Conservation (phyloP, 2,113 vertebrate species). For the Odocoileus hemionus region DNA sequence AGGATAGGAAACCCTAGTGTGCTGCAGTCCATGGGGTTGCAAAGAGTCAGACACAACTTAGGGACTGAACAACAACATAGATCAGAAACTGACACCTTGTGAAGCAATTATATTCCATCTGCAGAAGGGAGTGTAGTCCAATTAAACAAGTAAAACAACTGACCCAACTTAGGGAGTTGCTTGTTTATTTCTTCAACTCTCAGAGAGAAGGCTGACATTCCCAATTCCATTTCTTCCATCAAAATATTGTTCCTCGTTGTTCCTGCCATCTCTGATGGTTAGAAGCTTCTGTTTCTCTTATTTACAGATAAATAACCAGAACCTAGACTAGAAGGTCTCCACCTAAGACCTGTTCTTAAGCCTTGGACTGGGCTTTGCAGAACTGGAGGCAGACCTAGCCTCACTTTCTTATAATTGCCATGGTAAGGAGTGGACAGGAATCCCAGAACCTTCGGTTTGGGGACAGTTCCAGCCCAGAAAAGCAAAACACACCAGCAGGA, state of each 20-base stretch:
- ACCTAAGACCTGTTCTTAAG: background rate
- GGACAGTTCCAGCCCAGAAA: background rate
- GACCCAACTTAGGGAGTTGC: background rate
- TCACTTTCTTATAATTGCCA: background rate
- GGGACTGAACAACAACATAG: background rate
- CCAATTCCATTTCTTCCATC: background rate
- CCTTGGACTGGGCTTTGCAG: background rate
- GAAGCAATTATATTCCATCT: background rate
- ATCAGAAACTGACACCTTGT: background rate
- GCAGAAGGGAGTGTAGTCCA: background rate
- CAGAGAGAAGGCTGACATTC: background rate
- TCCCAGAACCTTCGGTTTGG: background rate
- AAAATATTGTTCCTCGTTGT: background rate
- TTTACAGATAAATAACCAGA: background rate
- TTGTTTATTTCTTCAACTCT: background rate
- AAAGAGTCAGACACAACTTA: background rate
- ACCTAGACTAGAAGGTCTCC: background rate
- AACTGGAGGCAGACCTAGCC: background rate
- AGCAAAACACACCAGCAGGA: background rate
- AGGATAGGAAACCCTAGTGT: background rate
- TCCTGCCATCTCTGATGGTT: background rate
- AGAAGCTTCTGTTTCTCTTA: background rate
- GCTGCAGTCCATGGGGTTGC: background rate
- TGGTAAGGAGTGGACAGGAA: accelerated
- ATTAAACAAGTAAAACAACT: background rate